A percentile compares a stretch with the other conserved stretches of the same genome.
These are phyloP conservation scores for Xiphophorus maculatus DNA, from an alignment of 2,113 vertebrate genomes.

Conservation along the genomic window DNA sequence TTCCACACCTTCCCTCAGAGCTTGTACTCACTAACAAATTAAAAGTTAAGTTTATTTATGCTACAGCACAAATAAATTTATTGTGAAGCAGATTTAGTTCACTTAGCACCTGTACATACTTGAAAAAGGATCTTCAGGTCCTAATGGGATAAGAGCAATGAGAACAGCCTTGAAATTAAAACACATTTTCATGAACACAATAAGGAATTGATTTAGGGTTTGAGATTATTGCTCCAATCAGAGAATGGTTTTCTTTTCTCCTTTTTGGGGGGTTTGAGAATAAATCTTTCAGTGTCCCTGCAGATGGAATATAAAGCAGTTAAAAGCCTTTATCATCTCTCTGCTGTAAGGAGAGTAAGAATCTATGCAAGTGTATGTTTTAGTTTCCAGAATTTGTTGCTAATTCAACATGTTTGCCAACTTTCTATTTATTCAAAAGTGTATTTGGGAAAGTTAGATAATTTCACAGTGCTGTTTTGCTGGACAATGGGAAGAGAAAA, in stretches of 20 bases:
- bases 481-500: not conserved
- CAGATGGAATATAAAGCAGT: conserved; percentile 29
- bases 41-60: conserved; percentile 15
- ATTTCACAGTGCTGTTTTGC: not conserved
- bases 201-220: not conserved
- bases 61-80: not conserved
- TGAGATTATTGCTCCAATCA: not conserved
- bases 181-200: conserved; percentile 9
- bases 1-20: conserved; percentile 19
- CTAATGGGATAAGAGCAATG: not conserved
- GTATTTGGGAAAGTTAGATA: not conserved
- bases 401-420: not conserved
- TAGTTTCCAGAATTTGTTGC: conserved; percentile 21
- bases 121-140: not conserved
- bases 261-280: not conserved
- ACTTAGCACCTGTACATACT: not conserved
- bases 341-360: not conserved
- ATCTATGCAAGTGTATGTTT: conserved; percentile 4
- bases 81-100: not conserved
- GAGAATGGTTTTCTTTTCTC: not conserved
- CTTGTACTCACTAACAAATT: not conserved
- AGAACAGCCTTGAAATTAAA: not conserved
- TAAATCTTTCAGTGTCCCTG: conserved; percentile 3
- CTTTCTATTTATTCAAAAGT: not conserved
- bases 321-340: conserved; percentile 25